Base-by-base conservation (phyloP, 2,888 invertebrate species). In the Leptinotarsa peninsularis region DNA sequence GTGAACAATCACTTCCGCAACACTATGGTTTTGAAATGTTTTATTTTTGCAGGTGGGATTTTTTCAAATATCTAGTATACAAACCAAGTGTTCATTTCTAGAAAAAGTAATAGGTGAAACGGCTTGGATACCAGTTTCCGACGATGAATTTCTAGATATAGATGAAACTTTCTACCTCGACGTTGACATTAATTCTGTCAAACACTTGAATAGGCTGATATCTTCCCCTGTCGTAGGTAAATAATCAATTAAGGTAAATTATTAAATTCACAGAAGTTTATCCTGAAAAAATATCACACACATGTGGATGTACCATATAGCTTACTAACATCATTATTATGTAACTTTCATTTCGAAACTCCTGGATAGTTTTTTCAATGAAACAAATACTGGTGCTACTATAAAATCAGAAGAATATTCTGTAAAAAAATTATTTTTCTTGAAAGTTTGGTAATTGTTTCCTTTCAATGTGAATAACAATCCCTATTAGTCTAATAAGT, bases 61-160 rank as follows among this genome's bases (percentile, higher is more conserved):
- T 49, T 85, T 80, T 77, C 81, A 83, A 18, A 76, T 81, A 27
- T 80, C 85, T 13, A 85, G 85, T 67, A 76, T 86, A 49, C 80
- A 77, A 72, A 79, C 83, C 27, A 76, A 78, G 66, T 79, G 83
- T 21, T 79, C 81, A 71, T 81, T 80, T 75, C 33, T 78, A 23
- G 82, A 81, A n/a, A 72, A 21, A 18, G 71, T 78, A 66, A 21
- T 85, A n/a, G 84, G 84, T 15, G 78, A 81, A 78, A 82, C 84
- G 5, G 71, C 78, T 56, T 76, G 76, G 56, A 71, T 82, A 3
- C 78, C 81, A 56, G 73, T 84, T 23, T 80, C 80, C 2, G 82
- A 82, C 49, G 80, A 81, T 33, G 76, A 81, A 43, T 70, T 72
- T 23, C 66, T 83, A n/a, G 50, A 67, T 60, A 21, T 81, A 33